A percentile compares a stretch with the other conserved stretches of the same genome.
Evolutionary conservation across 2,888 invertebrate species (phyloP).

Genomic region (Nebria salina): DNA sequence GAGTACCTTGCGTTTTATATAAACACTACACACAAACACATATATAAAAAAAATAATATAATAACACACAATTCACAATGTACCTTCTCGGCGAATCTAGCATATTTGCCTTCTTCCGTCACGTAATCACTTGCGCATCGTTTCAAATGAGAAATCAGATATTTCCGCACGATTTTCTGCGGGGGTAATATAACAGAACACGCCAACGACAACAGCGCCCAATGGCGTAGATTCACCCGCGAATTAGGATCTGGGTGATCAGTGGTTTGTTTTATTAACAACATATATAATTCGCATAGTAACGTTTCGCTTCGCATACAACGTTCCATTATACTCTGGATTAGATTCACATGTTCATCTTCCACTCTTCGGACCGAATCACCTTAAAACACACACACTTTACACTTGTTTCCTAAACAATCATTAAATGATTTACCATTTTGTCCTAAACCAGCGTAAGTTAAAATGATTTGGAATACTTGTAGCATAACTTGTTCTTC

Average conservation of each 20-base stretch:
- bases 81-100: slow-evolving; percentile 89
- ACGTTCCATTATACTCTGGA: slow-evolving; percentile 89
- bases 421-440: slow-evolving; percentile 63
- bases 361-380: slow-evolving; percentile 77
- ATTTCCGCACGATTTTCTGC: slow-evolving; percentile 84
- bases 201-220: slow-evolving; percentile 86
- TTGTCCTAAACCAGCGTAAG: slow-evolving; percentile 85
- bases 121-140: slow-evolving; percentile 87
- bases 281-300: slow-evolving; percentile 89
- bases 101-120: slow-evolving; percentile 94
- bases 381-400: slow-evolving; percentile 57
- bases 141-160: slow-evolving; percentile 88
- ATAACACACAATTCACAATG: background rate
- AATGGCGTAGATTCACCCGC: slow-evolving; percentile 87
- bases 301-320: slow-evolving; percentile 90
- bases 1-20: slow-evolving; percentile 75
- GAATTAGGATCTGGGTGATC: slow-evolving; percentile 91
- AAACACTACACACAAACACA: slow-evolving; percentile 67
- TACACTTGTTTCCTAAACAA: background rate
- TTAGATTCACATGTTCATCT: slow-evolving; percentile 87
- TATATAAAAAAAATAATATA: no score
- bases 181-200: slow-evolving; percentile 88
- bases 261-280: slow-evolving; percentile 91
- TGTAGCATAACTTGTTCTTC: slow-evolving; percentile 88
- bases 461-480: slow-evolving; percentile 88